Base-by-base conservation (phyloP, 2,888 invertebrate genomes). In the Drosophila multiciliata region DNA sequence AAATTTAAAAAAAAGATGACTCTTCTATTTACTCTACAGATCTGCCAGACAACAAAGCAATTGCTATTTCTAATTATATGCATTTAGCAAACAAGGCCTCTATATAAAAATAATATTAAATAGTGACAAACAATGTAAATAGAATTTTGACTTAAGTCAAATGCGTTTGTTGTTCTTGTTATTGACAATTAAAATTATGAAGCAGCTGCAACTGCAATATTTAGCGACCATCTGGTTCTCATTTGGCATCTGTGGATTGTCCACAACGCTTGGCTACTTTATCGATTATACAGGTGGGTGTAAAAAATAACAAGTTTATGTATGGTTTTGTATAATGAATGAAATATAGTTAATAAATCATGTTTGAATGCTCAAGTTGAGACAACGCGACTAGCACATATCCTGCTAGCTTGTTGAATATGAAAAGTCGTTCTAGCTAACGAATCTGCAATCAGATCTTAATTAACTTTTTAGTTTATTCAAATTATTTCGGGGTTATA, bases 231-330 rank as follows among this genome's bases (percentile, higher is more conserved):
- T 78, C 40, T 82, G 84, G 49, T 50, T 62, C 15, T 55, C 68
- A 55, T 76, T 74, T 73, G 58, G 58, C 42, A 52, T 77, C 49
- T 77, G 55, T 26, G 68, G 64, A 11, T 40, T 52, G 17, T n/a
- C 57, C 11, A 33, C 38, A 48, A 38, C 69, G 6, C 26, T 58
- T 61, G 80, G 69, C 9, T 70, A 80, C 50, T 91, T 89, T 53
- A 78, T 84, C 29, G 83, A 91, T 61, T 83, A 86, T 59, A 80
- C 85, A 79, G 91, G 91, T 91, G 73, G 81, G 86, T 75, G 60
- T 23, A 20, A 20, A 29, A 20, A n/a, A 15, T 26, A 36, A 15
- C 45, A 45, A 23, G 23, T 45, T 45, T 4, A 15, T 23, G 45
- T 15, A 23, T 45, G 45, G 15, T 23, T 45, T 45, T 8, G 20